Percentiles rank a stretch among this genome's conserved stretches.
Conservation (phyloP, 2,797 vertebrate genomes). For the Danio albolineatus region DNA sequence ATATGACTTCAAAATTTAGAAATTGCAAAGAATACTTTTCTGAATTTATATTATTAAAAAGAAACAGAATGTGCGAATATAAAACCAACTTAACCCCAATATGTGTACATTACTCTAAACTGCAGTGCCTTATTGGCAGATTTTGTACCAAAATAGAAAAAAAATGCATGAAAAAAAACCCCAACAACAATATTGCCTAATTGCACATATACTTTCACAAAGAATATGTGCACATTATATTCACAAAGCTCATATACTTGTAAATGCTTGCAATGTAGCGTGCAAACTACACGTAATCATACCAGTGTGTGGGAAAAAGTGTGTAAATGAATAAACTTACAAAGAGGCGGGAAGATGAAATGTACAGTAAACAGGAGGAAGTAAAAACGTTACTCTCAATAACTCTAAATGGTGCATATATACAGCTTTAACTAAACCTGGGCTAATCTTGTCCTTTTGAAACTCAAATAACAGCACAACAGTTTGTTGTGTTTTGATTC, state of each 20-base stretch:
- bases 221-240: too few species aligned
- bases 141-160: neutral
- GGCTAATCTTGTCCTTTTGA: neutral
- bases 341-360: conserved; percentile 14
- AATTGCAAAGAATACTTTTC: too few species aligned
- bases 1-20: too few species aligned
- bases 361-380: neutral
- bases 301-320: neutral
- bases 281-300: neutral
- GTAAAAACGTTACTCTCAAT: neutral
- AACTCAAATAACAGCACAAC: neutral
- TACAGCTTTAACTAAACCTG: neutral
- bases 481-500: conserved; percentile 2
- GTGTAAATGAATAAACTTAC: conserved; percentile 20
- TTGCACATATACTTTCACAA: neutral
- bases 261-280: neutral
- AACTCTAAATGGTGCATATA: neutral
- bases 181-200: neutral
- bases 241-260: too few species aligned
- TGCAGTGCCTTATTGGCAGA: too few species aligned
- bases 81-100: too few species aligned
- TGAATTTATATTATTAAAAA: too few species aligned
- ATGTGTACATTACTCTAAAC: too few species aligned
- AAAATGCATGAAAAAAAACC: neutral
- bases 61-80: too few species aligned